Evolutionary conservation across 2,113 vertebrate genomes (phyloP), one percentile per base, ranked within the genome.

Genomic region (Neotragus pygmaeus): DNA sequence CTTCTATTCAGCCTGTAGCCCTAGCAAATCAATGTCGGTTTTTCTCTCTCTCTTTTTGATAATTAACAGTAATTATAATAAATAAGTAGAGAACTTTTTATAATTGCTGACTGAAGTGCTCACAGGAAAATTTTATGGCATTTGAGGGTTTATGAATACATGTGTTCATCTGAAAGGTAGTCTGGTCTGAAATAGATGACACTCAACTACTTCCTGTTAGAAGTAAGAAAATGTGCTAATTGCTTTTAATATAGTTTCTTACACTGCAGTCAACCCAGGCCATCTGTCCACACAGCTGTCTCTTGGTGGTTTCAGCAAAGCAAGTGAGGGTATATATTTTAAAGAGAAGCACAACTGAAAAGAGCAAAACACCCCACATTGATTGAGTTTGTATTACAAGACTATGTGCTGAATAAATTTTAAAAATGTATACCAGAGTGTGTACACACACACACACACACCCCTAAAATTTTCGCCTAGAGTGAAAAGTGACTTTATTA

Each of bases 231-330:
- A 98, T 93, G 98, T 98, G 98, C 62, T 98, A 98, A 98, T 98
- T 98, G 97, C 94, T 95, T 98, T 98, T 98, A 97, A 97, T 97
- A 96, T 98, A 98, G 92, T 97, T 98, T 97, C 98, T 88, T 98
- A 89, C 88, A 96, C 85, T 97, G 49, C 95, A 97, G 96, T 98
- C 97, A 98, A 95, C 94, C 90, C 25, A 94, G 88, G 92, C 97
- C 98, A 98, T 98, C 98, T 98, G 98, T 97, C 96, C 90, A 75
- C 77, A 97, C 95, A 98, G 97, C 97, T 98, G 96, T 70, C 85
- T 97, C 86, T 49, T 57, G 43, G 43, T 95, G 88, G 53, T 86
- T 97, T 95, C 77, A 86, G 81, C 47, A 94, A 88, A 95, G 82
- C n/a, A 47, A 94, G 21, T 95, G 45, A 93, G 8, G 58, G 2